Evolutionary conservation across 1,140 invertebrate genomes (phyloP).

Genomic region (Pemphigus obesinymphae): DNA sequence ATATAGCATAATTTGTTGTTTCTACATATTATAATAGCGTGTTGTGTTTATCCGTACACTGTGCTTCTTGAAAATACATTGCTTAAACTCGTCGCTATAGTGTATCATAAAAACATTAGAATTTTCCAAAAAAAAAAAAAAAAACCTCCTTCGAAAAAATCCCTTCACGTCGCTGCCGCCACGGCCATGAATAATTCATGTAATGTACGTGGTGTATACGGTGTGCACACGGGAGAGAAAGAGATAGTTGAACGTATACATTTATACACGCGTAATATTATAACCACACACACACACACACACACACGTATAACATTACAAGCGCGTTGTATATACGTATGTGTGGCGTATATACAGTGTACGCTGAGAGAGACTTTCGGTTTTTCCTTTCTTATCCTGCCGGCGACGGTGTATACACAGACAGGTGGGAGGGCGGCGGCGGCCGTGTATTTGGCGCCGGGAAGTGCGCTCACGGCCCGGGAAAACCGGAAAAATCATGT

Average conservation of each 20-base stretch:
- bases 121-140: not conserved
- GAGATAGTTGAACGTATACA: not conserved
- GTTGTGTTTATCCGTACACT: not conserved
- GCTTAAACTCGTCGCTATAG: not conserved
- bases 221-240: no score
- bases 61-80: not conserved
- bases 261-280: not conserved
- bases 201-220: no score
- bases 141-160: not conserved
- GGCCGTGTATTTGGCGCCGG: constrained; percentile 32
- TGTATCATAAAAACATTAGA: not conserved
- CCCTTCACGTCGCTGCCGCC: not conserved
- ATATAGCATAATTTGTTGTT: not conserved
- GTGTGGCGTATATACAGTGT: not conserved
- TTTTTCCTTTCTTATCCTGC: constrained; percentile 1
- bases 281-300: no score
- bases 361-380: constrained; percentile 2
- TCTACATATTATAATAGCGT: not conserved
- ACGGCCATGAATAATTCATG: not conserved
- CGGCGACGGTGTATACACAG: not conserved
- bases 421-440: constrained; percentile 22
- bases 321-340: no score
- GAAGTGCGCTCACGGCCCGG: constrained; percentile 25
- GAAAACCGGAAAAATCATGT: constrained; percentile 40
- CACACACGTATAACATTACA: not conserved